These are phyloP conservation scores for Cetonia aurata DNA, from an alignment of 2,888 invertebrate genomes.

Conservation along the genomic window DNA sequence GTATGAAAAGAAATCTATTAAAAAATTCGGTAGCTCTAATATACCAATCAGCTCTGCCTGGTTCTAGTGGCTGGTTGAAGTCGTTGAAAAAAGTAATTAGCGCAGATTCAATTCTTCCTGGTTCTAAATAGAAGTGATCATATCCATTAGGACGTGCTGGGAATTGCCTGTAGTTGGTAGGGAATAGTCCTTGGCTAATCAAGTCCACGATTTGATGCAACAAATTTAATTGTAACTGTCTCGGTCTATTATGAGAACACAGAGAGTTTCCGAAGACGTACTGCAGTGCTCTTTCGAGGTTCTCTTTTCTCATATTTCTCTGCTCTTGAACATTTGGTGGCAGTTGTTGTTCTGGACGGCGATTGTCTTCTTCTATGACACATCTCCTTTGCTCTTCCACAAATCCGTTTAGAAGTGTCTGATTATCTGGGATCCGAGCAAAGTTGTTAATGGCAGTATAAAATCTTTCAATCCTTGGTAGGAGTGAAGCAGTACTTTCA, in stretches of 20 bases:
- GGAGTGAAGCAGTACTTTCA: neutral
- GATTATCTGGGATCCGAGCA: neutral
- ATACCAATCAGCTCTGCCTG: slow-evolving; percentile 15
- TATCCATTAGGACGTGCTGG: neutral
- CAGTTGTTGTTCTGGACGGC: neutral
- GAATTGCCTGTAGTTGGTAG: neutral
- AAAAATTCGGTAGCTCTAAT: slow-evolving; percentile 10
- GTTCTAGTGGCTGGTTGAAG: slow-evolving; percentile 1
- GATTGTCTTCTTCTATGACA: neutral
- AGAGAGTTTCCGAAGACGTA: neutral
- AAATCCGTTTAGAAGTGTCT: neutral
- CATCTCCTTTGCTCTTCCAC: neutral
- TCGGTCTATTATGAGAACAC: neutral
- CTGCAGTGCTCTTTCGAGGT: neutral
- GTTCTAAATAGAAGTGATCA: neutral
- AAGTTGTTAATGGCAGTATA: neutral
- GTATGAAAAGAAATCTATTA: neutral
- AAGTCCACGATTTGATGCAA: neutral
- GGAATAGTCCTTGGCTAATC: neutral
- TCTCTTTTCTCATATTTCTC: neutral
- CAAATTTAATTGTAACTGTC: neutral
- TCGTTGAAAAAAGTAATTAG: neutral
- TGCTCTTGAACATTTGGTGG: neutral
- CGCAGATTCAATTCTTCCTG: neutral
- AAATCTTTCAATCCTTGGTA: neutral